Conservation (phyloP, 2,888 invertebrate species). For the Fragum fragum region DNA sequence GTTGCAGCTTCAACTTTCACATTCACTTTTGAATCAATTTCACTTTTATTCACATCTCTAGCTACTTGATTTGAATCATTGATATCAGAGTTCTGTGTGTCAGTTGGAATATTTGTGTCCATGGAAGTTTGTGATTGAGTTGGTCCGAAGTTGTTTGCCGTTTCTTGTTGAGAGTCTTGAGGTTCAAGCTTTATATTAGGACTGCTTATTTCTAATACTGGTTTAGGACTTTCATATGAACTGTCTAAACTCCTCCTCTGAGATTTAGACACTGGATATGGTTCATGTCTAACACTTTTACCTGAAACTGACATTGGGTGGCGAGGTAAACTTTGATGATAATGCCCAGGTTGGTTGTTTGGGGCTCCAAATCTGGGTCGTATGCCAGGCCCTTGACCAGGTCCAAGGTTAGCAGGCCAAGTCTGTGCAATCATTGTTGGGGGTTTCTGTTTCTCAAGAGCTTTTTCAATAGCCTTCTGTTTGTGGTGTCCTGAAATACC, state of each 20-base stretch:
- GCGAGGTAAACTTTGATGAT: background rate
- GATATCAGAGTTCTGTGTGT: background rate
- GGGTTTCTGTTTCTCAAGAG: background rate
- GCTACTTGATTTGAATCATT: background rate
- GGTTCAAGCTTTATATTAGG: background rate
- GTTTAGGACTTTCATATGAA: background rate
- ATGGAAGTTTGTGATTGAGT: background rate
- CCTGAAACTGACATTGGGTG: background rate
- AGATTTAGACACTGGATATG: slow-evolving; percentile 11
- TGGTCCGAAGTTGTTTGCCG: background rate
- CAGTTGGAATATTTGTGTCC: slow-evolving; percentile 12
- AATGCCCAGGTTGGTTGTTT: background rate
- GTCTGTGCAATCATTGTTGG: background rate
- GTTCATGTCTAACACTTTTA: slow-evolving; percentile 7
- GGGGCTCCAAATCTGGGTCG: background rate
- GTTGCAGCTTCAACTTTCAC: slow-evolving; percentile 52
- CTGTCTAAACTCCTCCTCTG: slow-evolving; percentile 1
- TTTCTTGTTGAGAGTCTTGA: background rate
- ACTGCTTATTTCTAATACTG: background rate
- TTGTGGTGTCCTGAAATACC: slow-evolving; percentile 2
- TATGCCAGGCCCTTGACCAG: background rate
- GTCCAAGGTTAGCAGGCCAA: slow-evolving; percentile 7
- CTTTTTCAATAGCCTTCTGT: background rate
- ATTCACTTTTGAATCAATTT: slow-evolving; percentile 18
- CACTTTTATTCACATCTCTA: background rate